Percentiles rank a stretch among this genome's conserved stretches.
Evolutionary conservation across 2,113 vertebrate species (phyloP).

Genomic region (Blennius ocellaris): DNA sequence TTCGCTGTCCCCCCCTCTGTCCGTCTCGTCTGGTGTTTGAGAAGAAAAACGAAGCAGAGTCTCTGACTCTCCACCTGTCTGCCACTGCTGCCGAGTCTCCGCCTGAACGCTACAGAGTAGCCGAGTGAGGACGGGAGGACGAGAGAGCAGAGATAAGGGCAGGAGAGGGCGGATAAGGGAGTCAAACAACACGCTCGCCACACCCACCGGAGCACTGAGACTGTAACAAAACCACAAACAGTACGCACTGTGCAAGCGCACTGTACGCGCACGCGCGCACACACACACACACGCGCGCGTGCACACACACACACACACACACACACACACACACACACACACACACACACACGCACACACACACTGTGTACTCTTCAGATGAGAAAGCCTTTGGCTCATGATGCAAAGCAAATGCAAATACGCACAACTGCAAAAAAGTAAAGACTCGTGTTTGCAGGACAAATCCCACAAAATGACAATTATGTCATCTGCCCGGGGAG

Average conservation of each 20-base stretch:
- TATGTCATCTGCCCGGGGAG: conserved; percentile 2
- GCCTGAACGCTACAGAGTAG: conserved; percentile 53
- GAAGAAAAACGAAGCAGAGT: conserved; percentile 70
- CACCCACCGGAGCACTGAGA: conserved; percentile 66
- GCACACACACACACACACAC: no score
- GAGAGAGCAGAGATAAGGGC: conserved; percentile 68
- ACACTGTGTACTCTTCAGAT: not conserved
- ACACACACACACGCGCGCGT: not conserved
- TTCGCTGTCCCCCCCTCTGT: not conserved
- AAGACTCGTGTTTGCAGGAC: not conserved
- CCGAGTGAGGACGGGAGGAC: conserved; percentile 64
- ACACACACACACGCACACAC: not conserved
- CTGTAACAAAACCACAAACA: conserved; percentile 35
- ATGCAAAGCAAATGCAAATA: conserved; percentile 14
- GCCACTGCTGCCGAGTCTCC: conserved; percentile 54
- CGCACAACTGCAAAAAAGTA: conserved; percentile 3
- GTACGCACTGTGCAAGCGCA: no score
- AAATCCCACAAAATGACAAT: conserved; percentile 25
- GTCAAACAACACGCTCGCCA: conserved; percentile 68
- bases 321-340: no score
- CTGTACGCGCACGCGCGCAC: conserved; percentile 17
- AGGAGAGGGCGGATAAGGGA: conserved; percentile 65
- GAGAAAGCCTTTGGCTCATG: conserved; percentile 2
- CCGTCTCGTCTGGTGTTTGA: conserved; percentile 20
- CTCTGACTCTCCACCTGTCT: conserved; percentile 61